Percentiles rank a stretch among this genome's conserved stretches.
These are phyloP conservation scores for Micronycteris hirsuta DNA, from an alignment of 2,113 vertebrate species.

Conservation along the genomic window DNA sequence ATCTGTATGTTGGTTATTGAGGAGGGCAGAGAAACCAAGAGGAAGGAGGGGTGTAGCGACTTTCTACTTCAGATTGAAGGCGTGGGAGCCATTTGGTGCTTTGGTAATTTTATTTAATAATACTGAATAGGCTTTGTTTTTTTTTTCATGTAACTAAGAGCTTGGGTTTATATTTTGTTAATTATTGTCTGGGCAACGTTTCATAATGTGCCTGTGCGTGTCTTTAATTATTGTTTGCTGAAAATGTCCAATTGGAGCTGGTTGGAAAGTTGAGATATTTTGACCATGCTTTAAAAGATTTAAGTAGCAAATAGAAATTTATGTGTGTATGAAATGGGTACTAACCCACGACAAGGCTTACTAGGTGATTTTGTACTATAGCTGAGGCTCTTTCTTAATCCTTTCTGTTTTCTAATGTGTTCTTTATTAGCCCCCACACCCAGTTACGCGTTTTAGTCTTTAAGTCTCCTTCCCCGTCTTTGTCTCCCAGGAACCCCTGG, in stretches of 20 bases:
- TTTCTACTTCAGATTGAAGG: background rate
- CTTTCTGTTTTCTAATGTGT: constrained; percentile 38
- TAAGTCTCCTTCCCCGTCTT: constrained; percentile 57
- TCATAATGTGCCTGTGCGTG: background rate
- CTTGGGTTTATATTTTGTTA: background rate
- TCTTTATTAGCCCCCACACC: constrained; percentile 18
- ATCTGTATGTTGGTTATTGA: background rate
- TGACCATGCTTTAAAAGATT: background rate
- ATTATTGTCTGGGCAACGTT: constrained; percentile 8
- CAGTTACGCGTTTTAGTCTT: constrained; percentile 25
- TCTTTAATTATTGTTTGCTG: constrained; percentile 31
- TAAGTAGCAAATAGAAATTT: background rate
- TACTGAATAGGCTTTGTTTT: background rate
- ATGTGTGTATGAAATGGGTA: background rate
- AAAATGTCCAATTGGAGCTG: background rate
- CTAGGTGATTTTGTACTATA: background rate
- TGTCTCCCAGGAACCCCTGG: constrained; percentile 79
- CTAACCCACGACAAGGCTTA: background rate
- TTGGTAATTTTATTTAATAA: constrained; percentile 23
- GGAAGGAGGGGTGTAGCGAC: background rate
- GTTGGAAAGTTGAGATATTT: constrained; percentile 16
- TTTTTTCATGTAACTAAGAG: background rate
- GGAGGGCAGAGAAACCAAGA: background rate
- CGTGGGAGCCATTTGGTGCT: background rate
- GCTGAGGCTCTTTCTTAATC: background rate